These are phyloP conservation scores for Clarias magur DNA, from an alignment of 2,113 vertebrate genomes.

Conservation along the genomic window DNA sequence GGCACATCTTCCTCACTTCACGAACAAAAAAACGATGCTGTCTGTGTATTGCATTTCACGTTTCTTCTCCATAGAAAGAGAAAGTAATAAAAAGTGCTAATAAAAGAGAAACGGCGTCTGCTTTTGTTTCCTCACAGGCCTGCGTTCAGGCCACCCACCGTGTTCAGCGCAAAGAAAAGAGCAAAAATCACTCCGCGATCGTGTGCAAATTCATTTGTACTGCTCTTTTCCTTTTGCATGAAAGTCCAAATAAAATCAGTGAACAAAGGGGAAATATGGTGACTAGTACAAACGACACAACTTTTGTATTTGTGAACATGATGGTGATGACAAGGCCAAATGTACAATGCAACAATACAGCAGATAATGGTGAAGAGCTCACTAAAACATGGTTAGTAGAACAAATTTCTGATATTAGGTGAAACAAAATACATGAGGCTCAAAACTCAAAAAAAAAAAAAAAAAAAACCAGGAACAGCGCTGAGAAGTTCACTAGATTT, in stretches of 20 bases:
- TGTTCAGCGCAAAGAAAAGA: neutral
- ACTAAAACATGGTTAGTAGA: conserved; percentile 39
- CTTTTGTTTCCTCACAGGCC: neutral
- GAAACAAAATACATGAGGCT: conserved; percentile 57
- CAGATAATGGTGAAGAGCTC: conserved; percentile 15
- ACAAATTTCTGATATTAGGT: conserved; percentile 50
- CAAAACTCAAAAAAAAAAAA: conserved; percentile 57
- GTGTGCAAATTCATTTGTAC: neutral
- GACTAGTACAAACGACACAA: neutral
- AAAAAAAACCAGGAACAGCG: conserved; percentile 63
- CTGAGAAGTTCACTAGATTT: conserved; percentile 65
- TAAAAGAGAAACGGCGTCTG: neutral
- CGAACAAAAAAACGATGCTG: neutral
- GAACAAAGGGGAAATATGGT: neutral
- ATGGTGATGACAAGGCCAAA: neutral
- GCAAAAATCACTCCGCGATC: neutral
- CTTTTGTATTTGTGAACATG: neutral
- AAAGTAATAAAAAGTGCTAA: conserved; percentile 20
- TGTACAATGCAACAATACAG: neutral
- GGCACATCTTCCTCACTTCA: neutral
- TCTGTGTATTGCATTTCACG: neutral
- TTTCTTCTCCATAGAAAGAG: neutral
- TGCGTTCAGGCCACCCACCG: neutral
- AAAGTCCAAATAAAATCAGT: neutral
- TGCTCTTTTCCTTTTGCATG: neutral